Evolutionary conservation across 2,888 invertebrate species (phyloP).

Genomic region (Hymenopus coronatus): DNA sequence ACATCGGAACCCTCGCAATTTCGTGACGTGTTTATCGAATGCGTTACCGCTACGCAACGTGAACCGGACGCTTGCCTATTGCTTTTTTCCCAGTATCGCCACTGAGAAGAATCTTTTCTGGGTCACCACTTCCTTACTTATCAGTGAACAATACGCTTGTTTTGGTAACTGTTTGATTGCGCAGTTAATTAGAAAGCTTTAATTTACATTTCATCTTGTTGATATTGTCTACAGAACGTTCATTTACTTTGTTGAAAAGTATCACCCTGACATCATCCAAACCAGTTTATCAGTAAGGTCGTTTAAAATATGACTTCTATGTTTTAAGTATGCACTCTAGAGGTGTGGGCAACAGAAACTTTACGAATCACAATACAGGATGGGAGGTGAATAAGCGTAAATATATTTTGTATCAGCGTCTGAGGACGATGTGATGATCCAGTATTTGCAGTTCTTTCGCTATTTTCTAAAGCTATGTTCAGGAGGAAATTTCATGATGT

Average conservation of each 20-base stretch:
- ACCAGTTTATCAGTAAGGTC: no score
- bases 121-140: not conserved
- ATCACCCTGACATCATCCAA: no score
- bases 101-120: not conserved
- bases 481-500: no score
- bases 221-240: not conserved
- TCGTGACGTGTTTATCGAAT: not conserved
- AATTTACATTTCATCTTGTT: not conserved
- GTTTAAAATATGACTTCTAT: no score
- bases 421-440: no score
- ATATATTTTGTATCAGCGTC: no score
- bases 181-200: not conserved
- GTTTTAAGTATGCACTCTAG: no score
- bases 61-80: not conserved
- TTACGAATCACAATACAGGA: no score
- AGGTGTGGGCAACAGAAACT: no score
- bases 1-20: not conserved
- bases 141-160: not conserved
- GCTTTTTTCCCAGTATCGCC: not conserved
- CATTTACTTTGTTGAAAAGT: not conserved
- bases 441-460: no score
- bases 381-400: no score
- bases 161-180: not conserved
- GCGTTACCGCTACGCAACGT: not conserved
- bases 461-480: no score